phyloP scores from a whole-genome alignment of 1,140 invertebrate genomes.

The Cherax quadricarinatus region DNA sequence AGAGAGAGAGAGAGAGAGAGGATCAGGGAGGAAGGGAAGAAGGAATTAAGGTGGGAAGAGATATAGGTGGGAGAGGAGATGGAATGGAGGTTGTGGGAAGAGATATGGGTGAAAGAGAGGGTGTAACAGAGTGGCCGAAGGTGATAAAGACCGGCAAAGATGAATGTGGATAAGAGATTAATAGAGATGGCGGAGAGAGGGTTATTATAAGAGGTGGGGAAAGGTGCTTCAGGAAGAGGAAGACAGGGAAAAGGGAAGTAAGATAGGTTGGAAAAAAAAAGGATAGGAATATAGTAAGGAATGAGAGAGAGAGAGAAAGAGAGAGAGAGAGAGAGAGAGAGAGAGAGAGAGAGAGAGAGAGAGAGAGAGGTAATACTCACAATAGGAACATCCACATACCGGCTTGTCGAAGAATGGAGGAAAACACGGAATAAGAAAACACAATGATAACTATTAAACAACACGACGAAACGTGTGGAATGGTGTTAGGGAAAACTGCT shows the following conservation, averaged over 20 bases:
- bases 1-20: not conserved
- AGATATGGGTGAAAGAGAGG: conserved; percentile 42
- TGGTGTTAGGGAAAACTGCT: too few species aligned
- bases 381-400: too few species aligned
- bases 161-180: conserved; percentile 48
- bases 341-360: not conserved
- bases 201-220: not conserved
- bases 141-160: conserved; percentile 39
- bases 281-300: not conserved
- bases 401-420: not conserved
- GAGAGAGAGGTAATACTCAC: too few species aligned
- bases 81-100: conserved; percentile 27
- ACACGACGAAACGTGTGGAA: too few species aligned
- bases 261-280: not conserved
- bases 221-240: not conserved
- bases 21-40: not conserved
- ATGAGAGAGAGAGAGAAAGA: not conserved
- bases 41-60: not conserved
- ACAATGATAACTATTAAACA: too few species aligned
- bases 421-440: not conserved
- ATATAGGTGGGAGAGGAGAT: conserved; percentile 6
- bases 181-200: conserved; percentile 22
- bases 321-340: conserved; percentile 1
- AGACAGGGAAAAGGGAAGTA: not conserved
- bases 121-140: conserved; percentile 30